Conservation (phyloP, 2,888 invertebrate species). For the Trypoxylon attenuatum region DNA sequence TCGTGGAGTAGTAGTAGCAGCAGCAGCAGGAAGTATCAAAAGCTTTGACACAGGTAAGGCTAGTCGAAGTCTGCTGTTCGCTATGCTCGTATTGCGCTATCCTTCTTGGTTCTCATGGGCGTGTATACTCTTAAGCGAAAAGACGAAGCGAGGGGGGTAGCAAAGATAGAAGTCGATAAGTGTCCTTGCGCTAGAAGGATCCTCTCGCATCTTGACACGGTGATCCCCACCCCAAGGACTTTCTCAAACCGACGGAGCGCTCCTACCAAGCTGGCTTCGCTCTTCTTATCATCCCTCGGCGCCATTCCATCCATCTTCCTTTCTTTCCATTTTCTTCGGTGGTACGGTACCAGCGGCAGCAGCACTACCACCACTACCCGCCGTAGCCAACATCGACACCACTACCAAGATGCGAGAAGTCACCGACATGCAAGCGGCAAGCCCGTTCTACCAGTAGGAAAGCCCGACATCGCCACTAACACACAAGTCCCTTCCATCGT, state of each 20-base stretch:
- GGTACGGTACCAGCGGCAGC: conserved; percentile 50
- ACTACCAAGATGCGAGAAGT: background rate
- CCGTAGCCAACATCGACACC: conserved; percentile 32
- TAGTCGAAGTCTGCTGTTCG: background rate
- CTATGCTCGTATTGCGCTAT: background rate
- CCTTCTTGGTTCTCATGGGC: conserved; percentile 16
- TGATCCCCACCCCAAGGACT: conserved; percentile 56
- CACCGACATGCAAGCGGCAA: background rate
- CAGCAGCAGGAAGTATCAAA: conserved; percentile 28
- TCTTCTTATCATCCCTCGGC: conserved; percentile 59
- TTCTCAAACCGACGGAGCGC: conserved; percentile 30
- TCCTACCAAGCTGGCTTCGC: conserved; percentile 34
- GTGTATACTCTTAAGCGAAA: conserved; percentile 43
- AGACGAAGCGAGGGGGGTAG: conserved; percentile 31
- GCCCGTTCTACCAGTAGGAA: conserved; percentile 1
- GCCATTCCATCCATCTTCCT: conserved; percentile 73
- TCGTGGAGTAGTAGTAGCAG: conserved; percentile 14
- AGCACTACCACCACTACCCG: conserved; percentile 40
- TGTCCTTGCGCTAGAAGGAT: conserved; percentile 60
- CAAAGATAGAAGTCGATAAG: conserved; percentile 57
- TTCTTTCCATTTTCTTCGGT: conserved; percentile 70
- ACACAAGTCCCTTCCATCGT: conserved; percentile 30
- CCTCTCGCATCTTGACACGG: conserved; percentile 65
- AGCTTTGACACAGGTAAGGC: conserved; percentile 52
- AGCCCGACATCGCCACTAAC: conserved; percentile 30